Base-by-base conservation (phyloP, 2,113 vertebrate species). In the Pteropus alecto region DNA sequence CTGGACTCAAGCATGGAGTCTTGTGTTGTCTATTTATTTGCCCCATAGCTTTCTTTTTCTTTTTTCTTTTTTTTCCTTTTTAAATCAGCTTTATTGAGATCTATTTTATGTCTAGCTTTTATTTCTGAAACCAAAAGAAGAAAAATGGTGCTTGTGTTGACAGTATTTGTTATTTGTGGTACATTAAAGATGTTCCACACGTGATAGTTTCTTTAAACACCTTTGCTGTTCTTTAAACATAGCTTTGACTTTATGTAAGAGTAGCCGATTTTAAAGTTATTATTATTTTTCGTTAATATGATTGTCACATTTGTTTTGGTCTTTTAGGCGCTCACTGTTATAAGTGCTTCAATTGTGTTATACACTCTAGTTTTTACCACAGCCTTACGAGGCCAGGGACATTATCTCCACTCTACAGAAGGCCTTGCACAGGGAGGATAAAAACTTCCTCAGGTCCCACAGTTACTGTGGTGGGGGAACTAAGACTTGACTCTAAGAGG, bases 221-320 rank as follows among this genome's bases (percentile, higher is more conserved):
- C 35, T 46, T 73, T 78, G 33, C 56, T 87, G 6, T 61, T 90
- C 14, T 90, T 90, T 93, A 78, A 93, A 70, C 13, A 9, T 38
- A 51, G 56, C 48, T 93, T 94, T 96, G 68, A 73, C 30, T 87
- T 60, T 93, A 28, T 13, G 22, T 87, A 93, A 82, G 43, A 67
- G 7, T 63, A 67, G 58, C 76, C 63, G 61, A 74, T 30, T 85
- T 92, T 67, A 61, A 73, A 74, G 68, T 73, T 65, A 21, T 63
- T 12, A 18, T 7, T 93, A 54, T 58, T 90, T 87, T 56, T 35
- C 68, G 3, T 74, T 21, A 46, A 10, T 4, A 1, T 70, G 14
- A 30, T 58, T 19, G 9, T 58, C 84, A 9, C 35, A 43, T 67
- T 61, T 35, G 43, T 38, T 60, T 7, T 38, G 15, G 13, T 88